These are phyloP conservation scores for Microchirus variegatus DNA, from an alignment of 2,797 vertebrate genomes.

Conservation along the genomic window DNA sequence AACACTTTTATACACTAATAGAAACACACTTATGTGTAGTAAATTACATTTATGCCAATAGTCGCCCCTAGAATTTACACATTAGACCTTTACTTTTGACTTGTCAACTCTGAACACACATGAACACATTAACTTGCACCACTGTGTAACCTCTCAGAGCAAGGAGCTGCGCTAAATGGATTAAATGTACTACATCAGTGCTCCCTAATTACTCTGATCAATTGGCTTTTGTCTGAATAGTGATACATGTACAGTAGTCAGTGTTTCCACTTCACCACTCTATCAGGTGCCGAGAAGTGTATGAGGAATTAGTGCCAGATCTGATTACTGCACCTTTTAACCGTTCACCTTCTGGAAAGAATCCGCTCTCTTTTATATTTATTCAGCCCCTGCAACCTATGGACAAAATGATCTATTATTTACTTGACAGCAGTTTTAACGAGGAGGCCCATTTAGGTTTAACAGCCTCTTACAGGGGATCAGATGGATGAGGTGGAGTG, in stretches of 20 bases:
- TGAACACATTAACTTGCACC: slow-evolving; percentile 1
- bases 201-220: slow-evolving; percentile 21
- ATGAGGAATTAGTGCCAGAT: slow-evolving; percentile 33
- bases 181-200: slow-evolving; percentile 25
- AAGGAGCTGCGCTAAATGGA: slow-evolving; percentile 8
- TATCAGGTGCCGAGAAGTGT: slow-evolving; percentile 8
- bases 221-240: slow-evolving; percentile 29
- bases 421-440: slow-evolving; percentile 65
- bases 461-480: slow-evolving; percentile 70
- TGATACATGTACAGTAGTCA: slow-evolving; percentile 1
- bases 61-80: too few relatives aligned
- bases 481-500: slow-evolving; percentile 66
- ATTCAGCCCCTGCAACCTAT: slow-evolving; percentile 49
- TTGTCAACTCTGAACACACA: background rate
- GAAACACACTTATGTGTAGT: too few relatives aligned
- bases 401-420: slow-evolving; percentile 67
- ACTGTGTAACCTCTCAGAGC: slow-evolving; percentile 10
- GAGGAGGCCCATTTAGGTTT: slow-evolving; percentile 63
- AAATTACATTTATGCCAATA: too few relatives aligned
- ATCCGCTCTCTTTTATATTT: slow-evolving; percentile 58
- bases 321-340: slow-evolving; percentile 53
- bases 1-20: too few relatives aligned
- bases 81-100: too few relatives aligned
- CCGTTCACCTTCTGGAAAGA: slow-evolving; percentile 52
- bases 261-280: slow-evolving; percentile 9